Evolutionary conservation across 2,113 vertebrate genomes (phyloP), one percentile per base, ranked within the genome.

Genomic region (Stegostoma tigrinum): DNA sequence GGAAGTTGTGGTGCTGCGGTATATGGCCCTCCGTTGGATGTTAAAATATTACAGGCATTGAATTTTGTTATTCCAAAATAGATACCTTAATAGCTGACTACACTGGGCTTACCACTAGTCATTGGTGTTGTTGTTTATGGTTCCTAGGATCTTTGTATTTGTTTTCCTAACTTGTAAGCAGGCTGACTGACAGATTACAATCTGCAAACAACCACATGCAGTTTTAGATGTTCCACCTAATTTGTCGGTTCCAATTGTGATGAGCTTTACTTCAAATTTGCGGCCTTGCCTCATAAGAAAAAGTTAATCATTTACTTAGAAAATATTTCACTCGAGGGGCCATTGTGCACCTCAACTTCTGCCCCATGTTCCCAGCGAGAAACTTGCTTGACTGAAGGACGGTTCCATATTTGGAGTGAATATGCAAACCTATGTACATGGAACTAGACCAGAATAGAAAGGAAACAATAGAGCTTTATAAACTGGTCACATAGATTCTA

Each of bases 381-480:
- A 34, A 2, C 27, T 52, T 52, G 45, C 27, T 10, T 15, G 93
- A 27, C 23, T 42, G 3, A 45, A 70, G 45, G 23, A 48, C 14
- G 66, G 38, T 95, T 70, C 66, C 38, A 0, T 72, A 15, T 52
- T 72, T 45, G 1, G 24, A 72, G 38, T 72, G 38, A 75, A 15
- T 2, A 95, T 95, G 67, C 94, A 95, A 95, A 95, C 75, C 42
- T 15, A 61, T 64, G 4, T n/a, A 6, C 5, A 19, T 6, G 6
- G 89, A 66, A 21, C 17, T 52, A 27, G 94, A 30, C 10, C 23
- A 17, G 42, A 72, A 67, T 72, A 72, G 70, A 75, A 72, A 95
- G 2, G 94, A 93, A 93, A 83, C 80, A 90, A 45, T 94, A 24
- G 24, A 72, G 42, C 94, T 72, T 72, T 72, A 95, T 95, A 95